These are phyloP conservation scores for Condylura cristata DNA, from an alignment of 2,113 vertebrate genomes.

Conservation along the genomic window DNA sequence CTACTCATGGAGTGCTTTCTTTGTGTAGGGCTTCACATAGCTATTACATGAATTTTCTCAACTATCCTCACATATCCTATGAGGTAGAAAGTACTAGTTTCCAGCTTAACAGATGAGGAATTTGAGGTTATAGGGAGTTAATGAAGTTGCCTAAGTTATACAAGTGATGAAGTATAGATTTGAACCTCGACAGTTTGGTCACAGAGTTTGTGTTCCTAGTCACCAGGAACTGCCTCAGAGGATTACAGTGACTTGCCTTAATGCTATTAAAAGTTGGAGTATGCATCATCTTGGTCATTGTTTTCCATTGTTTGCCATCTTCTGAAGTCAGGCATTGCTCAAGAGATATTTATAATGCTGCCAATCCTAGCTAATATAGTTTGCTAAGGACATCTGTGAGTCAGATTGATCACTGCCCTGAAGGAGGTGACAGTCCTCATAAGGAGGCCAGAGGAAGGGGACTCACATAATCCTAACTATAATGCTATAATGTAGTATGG, in stretches of 20 bases:
- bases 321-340: slow-evolving; percentile 35
- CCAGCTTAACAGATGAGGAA: neutral
- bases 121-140: neutral
- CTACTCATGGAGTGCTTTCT: neutral
- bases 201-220: neutral
- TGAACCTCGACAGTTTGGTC: neutral
- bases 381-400: slow-evolving; percentile 18
- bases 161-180: neutral
- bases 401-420: slow-evolving; percentile 6
- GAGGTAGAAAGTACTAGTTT: neutral
- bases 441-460: slow-evolving; percentile 23
- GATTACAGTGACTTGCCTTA: neutral
- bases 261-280: neutral
- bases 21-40: neutral
- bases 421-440: neutral
- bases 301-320: neutral
- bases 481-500: neutral
- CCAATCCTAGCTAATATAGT: neutral
- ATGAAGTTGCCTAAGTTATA: neutral
- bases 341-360: neutral
- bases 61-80: neutral
- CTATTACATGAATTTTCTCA: neutral
- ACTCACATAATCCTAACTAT: slow-evolving; percentile 16
- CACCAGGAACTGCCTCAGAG: neutral
- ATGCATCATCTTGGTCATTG: neutral